Evolutionary conservation across 2,797 vertebrate genomes (phyloP), one percentile per base, ranked within the genome.

Genomic region (Enteromius radiatus): DNA sequence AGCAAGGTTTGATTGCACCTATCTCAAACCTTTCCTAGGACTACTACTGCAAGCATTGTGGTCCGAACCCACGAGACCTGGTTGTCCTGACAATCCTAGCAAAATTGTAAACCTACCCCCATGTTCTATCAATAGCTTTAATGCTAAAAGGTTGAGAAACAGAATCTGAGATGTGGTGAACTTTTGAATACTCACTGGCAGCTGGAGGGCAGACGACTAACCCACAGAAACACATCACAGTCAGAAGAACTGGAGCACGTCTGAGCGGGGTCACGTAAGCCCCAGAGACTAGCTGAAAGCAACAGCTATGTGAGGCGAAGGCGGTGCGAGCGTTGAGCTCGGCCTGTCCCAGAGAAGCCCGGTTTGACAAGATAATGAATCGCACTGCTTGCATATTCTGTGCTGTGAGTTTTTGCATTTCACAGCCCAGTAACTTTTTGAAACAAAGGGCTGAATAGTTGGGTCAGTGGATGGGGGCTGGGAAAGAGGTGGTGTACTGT

Each of bases 311-410:
- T 49, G 52, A 78, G 63, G 78, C 68, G 26, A 80, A 78, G 43
- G 45, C 71, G 41, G 36, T 67, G 43, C 78, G 80, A 64, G 80
- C 7, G 75, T 87, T 83, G 87, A 81, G 81, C 85, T 23, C 75
- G 89, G 87, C 84, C 90, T 82, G 87, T 88, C 92, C 88, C 81
- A 86, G 85, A 88, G 91, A 91, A 90, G 88, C 65, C 73, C 76
- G 74, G 69, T 94, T 92, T 93, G 92, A 93, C 92, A 94, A 92
- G 92, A 93, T 94, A 94, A 94, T 92, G 91, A 93, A 94, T 93
- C 89, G 87, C 91, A 83, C 90, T 90, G 91, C 92, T 91, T 90
- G 90, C 89, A 87, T 86, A 86, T 85, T 86, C 86, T n/a, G 83
- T 70, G 68, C 87, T 91, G 90, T 91, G 91, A 91, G 93, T 91